phyloP scores from a whole-genome alignment of 2,113 vertebrate species.

The Loxodonta africana region DNA sequence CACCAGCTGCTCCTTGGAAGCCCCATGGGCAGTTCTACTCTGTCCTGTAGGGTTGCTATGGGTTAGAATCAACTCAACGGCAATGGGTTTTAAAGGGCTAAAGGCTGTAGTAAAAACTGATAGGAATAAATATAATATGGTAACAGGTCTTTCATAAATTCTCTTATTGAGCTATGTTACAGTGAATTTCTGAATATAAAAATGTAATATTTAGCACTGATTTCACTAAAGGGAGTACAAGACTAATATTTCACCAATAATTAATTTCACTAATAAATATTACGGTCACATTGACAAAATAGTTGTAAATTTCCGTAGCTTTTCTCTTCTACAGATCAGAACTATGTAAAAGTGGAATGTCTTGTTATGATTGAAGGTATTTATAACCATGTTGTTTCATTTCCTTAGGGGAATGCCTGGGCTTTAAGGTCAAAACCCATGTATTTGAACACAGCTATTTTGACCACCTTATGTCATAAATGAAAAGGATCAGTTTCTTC shows the following conservation, averaged over 20 bases:
- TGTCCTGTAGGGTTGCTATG: neutral
- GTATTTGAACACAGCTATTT: neutral
- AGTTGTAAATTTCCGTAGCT: neutral
- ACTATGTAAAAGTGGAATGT: slow-evolving; percentile 3
- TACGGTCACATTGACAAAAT: slow-evolving; percentile 9
- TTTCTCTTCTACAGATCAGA: neutral
- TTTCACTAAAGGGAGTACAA: slow-evolving; percentile 1
- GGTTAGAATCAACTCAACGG: too few species aligned
- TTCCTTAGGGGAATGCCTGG: neutral
- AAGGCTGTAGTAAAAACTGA: neutral
- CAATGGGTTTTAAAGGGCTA: too few species aligned
- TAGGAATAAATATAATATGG: neutral
- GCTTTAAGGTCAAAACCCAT: neutral
- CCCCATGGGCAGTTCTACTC: neutral
- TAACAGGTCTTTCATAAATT: neutral
- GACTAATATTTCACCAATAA: neutral
- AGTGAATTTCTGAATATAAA: slow-evolving; percentile 22
- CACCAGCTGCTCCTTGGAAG: neutral
- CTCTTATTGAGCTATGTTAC: neutral
- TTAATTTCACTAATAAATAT: neutral
- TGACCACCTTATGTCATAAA: neutral
- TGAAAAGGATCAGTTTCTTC: neutral
- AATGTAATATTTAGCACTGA: neutral
- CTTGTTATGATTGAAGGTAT: neutral
- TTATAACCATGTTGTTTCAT: slow-evolving; percentile 4